A percentile compares a stretch with the other conserved stretches of the same genome.
Evolutionary conservation across 1,140 invertebrate species (phyloP).

Genomic region (Aphis craccivora): DNA sequence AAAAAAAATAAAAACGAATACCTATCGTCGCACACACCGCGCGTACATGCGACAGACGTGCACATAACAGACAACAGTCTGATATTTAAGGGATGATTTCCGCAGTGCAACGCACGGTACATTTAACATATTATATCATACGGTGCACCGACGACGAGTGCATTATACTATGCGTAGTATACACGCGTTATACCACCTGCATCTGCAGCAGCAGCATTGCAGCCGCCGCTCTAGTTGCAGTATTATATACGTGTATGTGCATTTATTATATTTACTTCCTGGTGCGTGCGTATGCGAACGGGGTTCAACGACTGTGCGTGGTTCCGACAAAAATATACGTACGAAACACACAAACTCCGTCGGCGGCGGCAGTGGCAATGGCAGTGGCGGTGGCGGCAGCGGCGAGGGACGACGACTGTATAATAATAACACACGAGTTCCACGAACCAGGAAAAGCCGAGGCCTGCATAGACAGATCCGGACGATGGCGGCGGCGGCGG

Average conservation of each 20-base stretch:
- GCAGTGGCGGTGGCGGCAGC: background rate
- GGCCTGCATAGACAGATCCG: background rate
- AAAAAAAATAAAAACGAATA: background rate
- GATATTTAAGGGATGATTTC: background rate
- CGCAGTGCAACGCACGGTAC: background rate
- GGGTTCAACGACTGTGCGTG: conserved; percentile 45
- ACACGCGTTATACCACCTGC: background rate
- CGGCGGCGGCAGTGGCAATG: background rate
- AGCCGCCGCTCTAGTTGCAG: background rate
- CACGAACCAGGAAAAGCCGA: conserved; percentile 55
- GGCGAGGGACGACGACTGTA: background rate
- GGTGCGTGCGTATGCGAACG: background rate
- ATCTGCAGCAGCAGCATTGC: background rate
- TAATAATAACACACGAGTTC: background rate
- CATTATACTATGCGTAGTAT: background rate
- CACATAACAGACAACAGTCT: background rate
- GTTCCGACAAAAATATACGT: conserved; percentile 16
- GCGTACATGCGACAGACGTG: background rate
- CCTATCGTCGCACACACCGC: too few relatives aligned
- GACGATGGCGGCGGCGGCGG: conserved; percentile 19
- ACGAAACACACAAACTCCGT: background rate
- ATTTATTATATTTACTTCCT: conserved; percentile 23
- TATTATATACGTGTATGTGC: background rate
- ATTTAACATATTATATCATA: background rate
- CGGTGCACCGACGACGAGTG: background rate